phyloP scores from a whole-genome alignment of 2,888 invertebrate genomes.

The Nezara viridula region DNA sequence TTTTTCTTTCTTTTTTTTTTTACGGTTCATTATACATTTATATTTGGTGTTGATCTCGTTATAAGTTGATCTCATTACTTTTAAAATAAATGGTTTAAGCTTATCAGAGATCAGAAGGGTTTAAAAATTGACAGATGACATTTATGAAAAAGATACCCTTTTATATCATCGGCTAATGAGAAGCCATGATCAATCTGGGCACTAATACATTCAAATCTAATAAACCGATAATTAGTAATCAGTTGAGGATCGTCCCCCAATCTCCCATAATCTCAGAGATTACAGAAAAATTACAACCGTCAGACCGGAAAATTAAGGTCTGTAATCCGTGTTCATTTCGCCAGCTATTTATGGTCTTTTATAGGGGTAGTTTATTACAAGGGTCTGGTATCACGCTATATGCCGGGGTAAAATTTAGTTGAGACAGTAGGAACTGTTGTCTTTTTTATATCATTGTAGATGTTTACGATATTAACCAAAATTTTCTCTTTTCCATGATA shows the following conservation, averaged over 20 bases:
- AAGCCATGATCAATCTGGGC: neutral
- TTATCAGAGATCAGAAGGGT: neutral
- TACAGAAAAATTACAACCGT: conserved; percentile 1
- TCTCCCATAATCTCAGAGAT: neutral
- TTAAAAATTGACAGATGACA: neutral
- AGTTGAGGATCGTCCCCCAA: neutral
- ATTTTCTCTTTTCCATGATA: too few species aligned
- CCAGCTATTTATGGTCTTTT: neutral
- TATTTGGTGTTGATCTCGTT: too few species aligned
- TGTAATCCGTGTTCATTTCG: neutral
- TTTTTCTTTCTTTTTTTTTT: too few species aligned
- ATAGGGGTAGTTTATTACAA: neutral
- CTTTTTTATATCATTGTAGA: too few species aligned
- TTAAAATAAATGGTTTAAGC: too few species aligned
- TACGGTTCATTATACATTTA: too few species aligned
- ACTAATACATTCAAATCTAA: conserved; percentile 40
- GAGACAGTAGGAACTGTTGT: neutral
- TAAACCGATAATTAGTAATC: conserved; percentile 24
- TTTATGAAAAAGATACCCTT: neutral
- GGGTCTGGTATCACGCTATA: neutral
- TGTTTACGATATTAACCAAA: too few species aligned
- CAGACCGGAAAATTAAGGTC: neutral
- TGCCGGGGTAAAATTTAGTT: neutral
- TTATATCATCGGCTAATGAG: neutral
- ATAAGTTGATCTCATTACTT: too few species aligned